A percentile compares a stretch with the other conserved stretches of the same genome.
phyloP scores from a whole-genome alignment of 2,888 invertebrate species.

The Metacarcinus magister region DNA sequence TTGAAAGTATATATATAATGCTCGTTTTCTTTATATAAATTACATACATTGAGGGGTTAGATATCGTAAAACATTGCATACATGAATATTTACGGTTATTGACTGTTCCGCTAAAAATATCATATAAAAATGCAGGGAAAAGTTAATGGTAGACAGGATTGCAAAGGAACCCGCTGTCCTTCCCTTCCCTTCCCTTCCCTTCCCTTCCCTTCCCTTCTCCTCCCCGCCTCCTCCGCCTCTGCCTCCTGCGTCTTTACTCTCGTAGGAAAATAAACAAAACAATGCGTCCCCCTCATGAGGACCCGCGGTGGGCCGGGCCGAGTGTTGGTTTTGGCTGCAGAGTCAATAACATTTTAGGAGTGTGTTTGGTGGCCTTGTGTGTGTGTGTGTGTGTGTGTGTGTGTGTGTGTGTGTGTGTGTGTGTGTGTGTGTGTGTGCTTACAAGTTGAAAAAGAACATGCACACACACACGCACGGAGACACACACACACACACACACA shows the following conservation, averaged over 20 bases:
- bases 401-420: constrained; percentile 63
- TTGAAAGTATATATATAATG: too few species aligned
- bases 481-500: background rate
- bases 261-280: constrained; percentile 32
- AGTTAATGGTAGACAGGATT: background rate
- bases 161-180: background rate
- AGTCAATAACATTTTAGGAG: background rate
- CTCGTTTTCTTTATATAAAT: too few species aligned
- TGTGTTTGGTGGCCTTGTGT: constrained; percentile 37
- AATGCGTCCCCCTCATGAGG: background rate
- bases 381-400: constrained; percentile 49
- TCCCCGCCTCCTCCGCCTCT: background rate
- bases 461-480: background rate
- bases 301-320: background rate
- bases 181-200: background rate
- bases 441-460: background rate
- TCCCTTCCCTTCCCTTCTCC: background rate
- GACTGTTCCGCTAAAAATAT: too few species aligned
- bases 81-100: too few species aligned
- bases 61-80: too few species aligned
- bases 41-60: too few species aligned
- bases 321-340: constrained; percentile 15
- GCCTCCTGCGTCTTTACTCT: background rate
- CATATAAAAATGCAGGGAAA: too few species aligned
- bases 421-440: constrained; percentile 54